These are phyloP conservation scores for Hylaea fasciaria DNA, from an alignment of 2,888 invertebrate genomes.

Conservation along the genomic window DNA sequence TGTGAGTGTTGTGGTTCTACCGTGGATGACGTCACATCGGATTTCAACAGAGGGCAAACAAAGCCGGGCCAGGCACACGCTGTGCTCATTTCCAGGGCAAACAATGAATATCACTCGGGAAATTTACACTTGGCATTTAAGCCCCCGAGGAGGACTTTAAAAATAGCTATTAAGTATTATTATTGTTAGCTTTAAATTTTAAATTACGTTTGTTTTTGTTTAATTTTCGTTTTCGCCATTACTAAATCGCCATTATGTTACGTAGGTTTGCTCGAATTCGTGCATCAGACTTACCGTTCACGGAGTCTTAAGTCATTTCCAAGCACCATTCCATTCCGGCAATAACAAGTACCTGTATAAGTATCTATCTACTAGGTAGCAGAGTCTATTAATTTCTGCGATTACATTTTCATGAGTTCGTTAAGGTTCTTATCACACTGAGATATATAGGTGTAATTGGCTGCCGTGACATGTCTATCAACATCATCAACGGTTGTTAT, in stretches of 20 bases:
- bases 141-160: conserved; percentile 39
- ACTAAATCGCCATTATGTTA: too few species aligned
- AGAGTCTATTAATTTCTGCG: conserved; percentile 18
- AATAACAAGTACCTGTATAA: background rate
- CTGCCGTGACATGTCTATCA: conserved; percentile 15
- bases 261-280: too few species aligned
- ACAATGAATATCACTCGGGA: conserved; percentile 62
- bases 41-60: conserved; percentile 76
- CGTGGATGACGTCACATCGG: conserved; percentile 65
- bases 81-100: conserved; percentile 72
- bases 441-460: conserved; percentile 11
- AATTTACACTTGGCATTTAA: conserved; percentile 50
- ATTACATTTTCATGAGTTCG: background rate
- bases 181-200: conserved; percentile 24
- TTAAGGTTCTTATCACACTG: conserved; percentile 2
- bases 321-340: background rate
- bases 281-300: too few species aligned
- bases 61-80: conserved; percentile 61
- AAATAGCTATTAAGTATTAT: conserved; percentile 35
- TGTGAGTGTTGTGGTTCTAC: conserved; percentile 44
- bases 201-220: background rate
- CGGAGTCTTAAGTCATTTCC: too few species aligned
- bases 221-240: too few species aligned
- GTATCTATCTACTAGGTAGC: background rate
- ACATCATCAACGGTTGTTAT: conserved; percentile 25